Base-by-base conservation (phyloP, 2,113 vertebrate genomes). In the Xerus inauris region DNA sequence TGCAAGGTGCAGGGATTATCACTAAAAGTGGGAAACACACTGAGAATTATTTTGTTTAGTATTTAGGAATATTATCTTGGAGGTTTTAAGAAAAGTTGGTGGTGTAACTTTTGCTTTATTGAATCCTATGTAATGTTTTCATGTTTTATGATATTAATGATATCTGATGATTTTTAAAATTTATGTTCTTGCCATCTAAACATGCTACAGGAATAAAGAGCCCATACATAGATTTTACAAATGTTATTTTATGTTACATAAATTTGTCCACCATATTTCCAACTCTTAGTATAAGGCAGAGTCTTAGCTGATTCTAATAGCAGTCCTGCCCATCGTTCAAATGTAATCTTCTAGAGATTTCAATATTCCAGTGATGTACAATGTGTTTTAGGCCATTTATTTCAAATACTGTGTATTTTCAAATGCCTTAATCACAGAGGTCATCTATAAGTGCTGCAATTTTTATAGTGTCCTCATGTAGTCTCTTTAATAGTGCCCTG, bases 191-290 rank as follows among this genome's bases (percentile, higher is more conserved):
- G 45, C 30, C 22, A 73, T 91, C 11, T 91, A 40, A 49, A 0
- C 1, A 42, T 69, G 81, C 32, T 65, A 14, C 72, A 72, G 49
- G 67, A 97, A 89, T 89, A 84, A 97, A 91, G 67, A 97, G 92
- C 49, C 22, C 85, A 30, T 65, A 86, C 8, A 82, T 76, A 95
- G 72, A 94, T 13, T 38, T 89, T 90, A 69, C 30, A 92, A 93
- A 91, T 94, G n/a, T 80, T 98, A 97, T 97, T 98, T 97, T 96
- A 98, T 97, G 98, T 99, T 99, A 98, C 98, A 98, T 98, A 97
- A 98, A 99, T 97, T 97, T 97, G 97, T 81, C 94, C 97, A 98
- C 99, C 99, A 99, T 98, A 99, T 99, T 98, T 99, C 98, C 98
- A 98, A 65, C 85, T 64, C 95, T 98, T 98, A 89, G 95, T 92